Percentiles rank a stretch among this genome's conserved stretches.
These are phyloP conservation scores for Drepana falcataria DNA, from an alignment of 2,888 invertebrate species.

Conservation along the genomic window DNA sequence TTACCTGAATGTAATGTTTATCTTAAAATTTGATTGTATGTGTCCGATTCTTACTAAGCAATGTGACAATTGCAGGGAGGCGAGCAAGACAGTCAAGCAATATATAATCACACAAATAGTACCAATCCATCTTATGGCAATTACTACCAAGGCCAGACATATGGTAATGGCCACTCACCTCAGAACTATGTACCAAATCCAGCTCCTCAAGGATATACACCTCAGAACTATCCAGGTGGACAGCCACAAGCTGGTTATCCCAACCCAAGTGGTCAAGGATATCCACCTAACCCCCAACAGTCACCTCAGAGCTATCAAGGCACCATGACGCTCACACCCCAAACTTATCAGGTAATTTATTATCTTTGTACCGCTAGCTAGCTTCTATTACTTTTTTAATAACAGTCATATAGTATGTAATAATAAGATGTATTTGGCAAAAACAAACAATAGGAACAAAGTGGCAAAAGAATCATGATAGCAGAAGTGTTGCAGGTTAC, in stretches of 20 bases:
- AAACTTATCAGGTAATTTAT: slow-evolving; percentile 71
- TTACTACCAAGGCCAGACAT: slow-evolving; percentile 69
- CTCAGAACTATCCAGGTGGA: slow-evolving; percentile 56
- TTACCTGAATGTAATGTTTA: too few species aligned
- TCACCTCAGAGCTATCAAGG: slow-evolving; percentile 65
- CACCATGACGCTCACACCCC: slow-evolving; percentile 66
- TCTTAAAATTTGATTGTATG: too few species aligned
- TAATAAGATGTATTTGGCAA: too few species aligned
- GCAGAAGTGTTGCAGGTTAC: too few species aligned
- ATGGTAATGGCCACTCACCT: slow-evolving; percentile 71
- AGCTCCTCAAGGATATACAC: slow-evolving; percentile 63
- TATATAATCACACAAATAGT: slow-evolving; percentile 67
- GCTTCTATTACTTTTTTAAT: too few species aligned
- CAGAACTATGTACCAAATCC: slow-evolving; percentile 61
- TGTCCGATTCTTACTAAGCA: too few species aligned
- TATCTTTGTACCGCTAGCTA: not conserved
- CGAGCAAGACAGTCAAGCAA: slow-evolving; percentile 65
- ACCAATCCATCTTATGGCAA: slow-evolving; percentile 63
- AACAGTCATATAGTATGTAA: too few species aligned
- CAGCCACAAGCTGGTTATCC: slow-evolving; percentile 53
- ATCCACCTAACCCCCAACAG: slow-evolving; percentile 64
- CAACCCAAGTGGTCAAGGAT: slow-evolving; percentile 57
- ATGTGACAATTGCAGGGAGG: slow-evolving; percentile 49
- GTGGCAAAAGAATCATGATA: too few species aligned
- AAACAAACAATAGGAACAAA: too few species aligned